Evolutionary conservation across 2,797 vertebrate species (phyloP), one percentile per base, ranked within the genome.

Genomic region (Poecile montanus): DNA sequence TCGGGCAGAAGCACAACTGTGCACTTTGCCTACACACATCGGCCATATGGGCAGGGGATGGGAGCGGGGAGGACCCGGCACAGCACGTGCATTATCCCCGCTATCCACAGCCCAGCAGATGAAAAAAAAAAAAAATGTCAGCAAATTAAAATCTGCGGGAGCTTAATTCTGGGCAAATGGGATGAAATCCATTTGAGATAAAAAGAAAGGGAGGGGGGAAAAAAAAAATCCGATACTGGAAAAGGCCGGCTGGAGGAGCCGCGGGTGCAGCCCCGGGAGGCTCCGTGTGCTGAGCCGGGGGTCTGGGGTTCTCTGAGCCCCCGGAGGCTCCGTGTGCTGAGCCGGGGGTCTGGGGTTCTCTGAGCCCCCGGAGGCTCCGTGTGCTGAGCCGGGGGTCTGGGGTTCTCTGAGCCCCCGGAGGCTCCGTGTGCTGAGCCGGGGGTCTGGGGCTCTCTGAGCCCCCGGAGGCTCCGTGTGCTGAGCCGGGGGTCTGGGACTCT

Each of bases 141-240:
- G 84, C 93, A 89, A 96, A 94, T 95, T 93, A 86, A 95, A 65
- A 78, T 75, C 91, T 45, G 88, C 88, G 25, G 89, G 85, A 96
- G 95, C 96, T 96, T 96, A 98, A 86, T 97, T 93, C 94, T 47
- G 94, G 97, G 94, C 96, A 97, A 97, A 96, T 89, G 94, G 92
- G 91, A 91, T 70, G 94, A 94, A 97, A 98, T 97, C 96, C 93
- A 88, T 93, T 76, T 78, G 94, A 92, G 89, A 53, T 54, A 88
- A 91, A 89, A 82, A 85, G 30, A 71, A 94, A 74, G 77, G 48
- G 54, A 8, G 11, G 14, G 7, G 1, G 42, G 7, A 17, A 9
- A 4, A 9, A 2, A 47, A 18, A 30, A 26, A 26, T 10, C 16
- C 25, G 25, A 2, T 13, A 21, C 3, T 44, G 83, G 73, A 16